phyloP scores from a whole-genome alignment of 2,888 invertebrate species.

The Linnaemya vulpina region DNA sequence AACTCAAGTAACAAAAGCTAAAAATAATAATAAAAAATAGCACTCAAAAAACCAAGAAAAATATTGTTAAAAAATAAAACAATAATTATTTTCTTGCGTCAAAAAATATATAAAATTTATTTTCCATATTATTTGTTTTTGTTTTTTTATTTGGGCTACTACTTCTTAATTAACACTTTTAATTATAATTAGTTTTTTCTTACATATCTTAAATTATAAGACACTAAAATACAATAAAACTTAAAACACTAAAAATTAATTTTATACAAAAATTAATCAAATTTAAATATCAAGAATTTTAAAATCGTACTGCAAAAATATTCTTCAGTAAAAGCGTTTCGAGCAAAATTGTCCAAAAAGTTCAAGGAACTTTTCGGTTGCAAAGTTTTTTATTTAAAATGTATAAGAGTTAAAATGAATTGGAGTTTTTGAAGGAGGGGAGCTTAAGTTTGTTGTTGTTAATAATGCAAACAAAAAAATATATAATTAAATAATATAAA shows the following conservation, averaged over 20 bases:
- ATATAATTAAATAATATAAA: too few species aligned
- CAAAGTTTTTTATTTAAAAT: constrained; percentile 23
- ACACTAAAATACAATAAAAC: constrained; percentile 44
- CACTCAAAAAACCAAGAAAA: constrained; percentile 12
- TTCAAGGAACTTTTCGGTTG: constrained; percentile 50
- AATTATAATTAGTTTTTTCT: constrained; percentile 28
- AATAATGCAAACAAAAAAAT: background rate
- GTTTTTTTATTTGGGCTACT: constrained; percentile 1
- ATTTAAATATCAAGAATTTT: constrained; percentile 12
- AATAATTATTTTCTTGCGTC: constrained; percentile 60
- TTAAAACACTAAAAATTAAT: constrained; percentile 21
- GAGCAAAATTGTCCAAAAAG: constrained; percentile 14
- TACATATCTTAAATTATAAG: constrained; percentile 41
- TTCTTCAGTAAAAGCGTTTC: background rate
- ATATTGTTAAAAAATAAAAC: constrained; percentile 55
- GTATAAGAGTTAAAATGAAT: constrained; percentile 20
- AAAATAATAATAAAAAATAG: background rate
- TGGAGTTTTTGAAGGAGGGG: background rate
- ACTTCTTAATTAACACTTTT: background rate
- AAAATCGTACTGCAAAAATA: constrained; percentile 4
- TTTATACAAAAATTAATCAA: constrained; percentile 3
- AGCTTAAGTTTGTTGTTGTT: background rate
- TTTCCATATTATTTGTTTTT: constrained; percentile 25
- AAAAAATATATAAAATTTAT: constrained; percentile 65
- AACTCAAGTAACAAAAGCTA: background rate